A percentile compares a stretch with the other conserved stretches of the same genome.
phyloP scores from a whole-genome alignment of 2,797 vertebrate genomes.

The Muscicapa comitata region DNA sequence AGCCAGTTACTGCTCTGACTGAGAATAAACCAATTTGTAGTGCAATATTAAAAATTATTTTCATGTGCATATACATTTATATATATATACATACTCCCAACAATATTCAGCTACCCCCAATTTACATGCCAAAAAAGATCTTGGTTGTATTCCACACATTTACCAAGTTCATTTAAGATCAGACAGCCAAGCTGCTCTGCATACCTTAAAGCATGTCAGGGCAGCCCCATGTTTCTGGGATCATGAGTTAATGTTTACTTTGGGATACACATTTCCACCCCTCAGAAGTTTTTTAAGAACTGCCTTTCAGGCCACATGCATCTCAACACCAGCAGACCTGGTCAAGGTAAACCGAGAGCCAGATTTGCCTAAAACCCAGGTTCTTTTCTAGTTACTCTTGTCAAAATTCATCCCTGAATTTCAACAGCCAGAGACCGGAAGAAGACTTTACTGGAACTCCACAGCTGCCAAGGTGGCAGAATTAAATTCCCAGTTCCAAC shows the following conservation, averaged over 20 bases:
- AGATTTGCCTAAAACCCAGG: not conserved
- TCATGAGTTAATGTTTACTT: not conserved
- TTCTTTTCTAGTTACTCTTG: not conserved
- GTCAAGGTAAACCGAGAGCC: not conserved
- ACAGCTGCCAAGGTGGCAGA: not conserved
- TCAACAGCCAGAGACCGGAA: not conserved
- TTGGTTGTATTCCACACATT: not conserved
- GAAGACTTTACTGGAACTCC: not conserved
- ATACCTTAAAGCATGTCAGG: constrained; percentile 22
- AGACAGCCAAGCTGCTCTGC: not conserved
- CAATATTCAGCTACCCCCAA: not conserved
- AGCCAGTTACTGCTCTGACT: not conserved
- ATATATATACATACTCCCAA: not conserved
- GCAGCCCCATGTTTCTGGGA: not conserved
- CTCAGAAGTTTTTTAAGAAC: not conserved
- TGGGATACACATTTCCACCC: not conserved
- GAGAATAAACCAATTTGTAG: not conserved
- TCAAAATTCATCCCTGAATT: not conserved
- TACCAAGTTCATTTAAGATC: not conserved
- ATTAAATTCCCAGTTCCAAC: not conserved
- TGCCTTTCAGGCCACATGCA: fast-evolving
- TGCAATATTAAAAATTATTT: not conserved
- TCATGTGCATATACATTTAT: not conserved
- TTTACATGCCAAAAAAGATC: fast-evolving
- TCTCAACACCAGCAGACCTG: fast-evolving